phyloP scores from a whole-genome alignment of 1,140 invertebrate genomes.

The Pogonomyrmex californicus region DNA sequence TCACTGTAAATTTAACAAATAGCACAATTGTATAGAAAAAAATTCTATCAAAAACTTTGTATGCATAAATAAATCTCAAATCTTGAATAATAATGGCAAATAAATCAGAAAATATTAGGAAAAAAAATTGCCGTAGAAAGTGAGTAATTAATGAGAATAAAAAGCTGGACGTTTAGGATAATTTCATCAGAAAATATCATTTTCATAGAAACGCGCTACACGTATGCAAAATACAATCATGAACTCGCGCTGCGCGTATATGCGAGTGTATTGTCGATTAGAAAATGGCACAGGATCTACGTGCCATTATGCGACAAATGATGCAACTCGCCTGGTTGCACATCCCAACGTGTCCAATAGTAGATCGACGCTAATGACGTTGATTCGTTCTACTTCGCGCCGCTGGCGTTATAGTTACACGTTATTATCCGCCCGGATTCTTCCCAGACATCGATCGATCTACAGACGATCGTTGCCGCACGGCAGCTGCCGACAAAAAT shows the following conservation, averaged over 20 bases:
- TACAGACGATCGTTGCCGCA: slow-evolving; percentile 45
- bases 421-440: slow-evolving; percentile 62
- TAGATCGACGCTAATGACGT: slow-evolving; percentile 75
- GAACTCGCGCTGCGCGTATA: slow-evolving; percentile 5
- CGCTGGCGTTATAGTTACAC: slow-evolving; percentile 45
- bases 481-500: slow-evolving; percentile 71
- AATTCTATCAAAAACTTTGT: background rate
- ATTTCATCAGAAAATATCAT: slow-evolving; percentile 41
- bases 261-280: background rate
- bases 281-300: slow-evolving; percentile 51
- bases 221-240: slow-evolving; percentile 62
- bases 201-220: slow-evolving; percentile 63
- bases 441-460: slow-evolving; percentile 64
- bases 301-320: slow-evolving; percentile 68
- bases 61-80: background rate
- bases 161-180: slow-evolving; percentile 33
- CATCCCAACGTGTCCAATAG: slow-evolving; percentile 66
- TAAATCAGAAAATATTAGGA: background rate
- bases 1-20: background rate
- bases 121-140: background rate
- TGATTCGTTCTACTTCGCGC: slow-evolving; percentile 78
- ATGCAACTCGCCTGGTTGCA: slow-evolving; percentile 60
- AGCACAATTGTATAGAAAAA: background rate
- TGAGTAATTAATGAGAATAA: background rate
- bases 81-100: background rate